These are phyloP conservation scores for Polymixis lichenea DNA, from an alignment of 2,888 invertebrate genomes.

Conservation along the genomic window DNA sequence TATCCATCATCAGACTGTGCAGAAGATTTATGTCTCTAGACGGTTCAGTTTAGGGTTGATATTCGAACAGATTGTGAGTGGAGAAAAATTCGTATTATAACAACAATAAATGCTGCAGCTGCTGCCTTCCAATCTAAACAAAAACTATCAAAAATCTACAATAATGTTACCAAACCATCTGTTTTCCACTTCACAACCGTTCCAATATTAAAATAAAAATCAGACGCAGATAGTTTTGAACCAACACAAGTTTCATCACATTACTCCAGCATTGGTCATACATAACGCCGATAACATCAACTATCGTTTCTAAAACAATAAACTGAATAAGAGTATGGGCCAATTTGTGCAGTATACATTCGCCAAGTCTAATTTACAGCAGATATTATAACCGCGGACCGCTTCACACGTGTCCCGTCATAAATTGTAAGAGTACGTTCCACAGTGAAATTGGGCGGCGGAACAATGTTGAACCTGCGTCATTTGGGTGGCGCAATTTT, in stretches of 20 bases:
- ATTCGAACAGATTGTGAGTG: neutral
- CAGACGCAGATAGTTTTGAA: neutral
- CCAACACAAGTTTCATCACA: slow-evolving; percentile 29
- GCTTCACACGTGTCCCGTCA: slow-evolving; percentile 78
- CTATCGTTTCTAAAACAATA: slow-evolving; percentile 67
- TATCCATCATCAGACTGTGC: neutral
- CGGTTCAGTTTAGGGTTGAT: neutral
- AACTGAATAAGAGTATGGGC: slow-evolving; percentile 61
- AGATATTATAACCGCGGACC: slow-evolving; percentile 83
- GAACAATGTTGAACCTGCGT: slow-evolving; percentile 65
- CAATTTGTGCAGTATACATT: slow-evolving; percentile 72
- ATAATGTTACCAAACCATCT: neutral
- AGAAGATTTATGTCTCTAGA: neutral
- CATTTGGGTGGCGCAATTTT: slow-evolving; percentile 63
- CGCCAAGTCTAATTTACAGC: slow-evolving; percentile 81
- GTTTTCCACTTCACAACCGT: neutral
- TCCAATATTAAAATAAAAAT: neutral
- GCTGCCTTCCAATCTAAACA: neutral
- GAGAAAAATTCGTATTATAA: neutral
- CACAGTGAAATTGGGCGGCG: slow-evolving; percentile 61
- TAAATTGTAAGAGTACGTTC: slow-evolving; percentile 71
- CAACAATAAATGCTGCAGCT: neutral
- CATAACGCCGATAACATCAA: slow-evolving; percentile 58
- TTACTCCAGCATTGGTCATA: slow-evolving; percentile 23
- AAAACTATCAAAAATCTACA: slow-evolving; percentile 17